Conservation (phyloP, 2,888 invertebrate species). For the Lasioglossum lativentre region DNA sequence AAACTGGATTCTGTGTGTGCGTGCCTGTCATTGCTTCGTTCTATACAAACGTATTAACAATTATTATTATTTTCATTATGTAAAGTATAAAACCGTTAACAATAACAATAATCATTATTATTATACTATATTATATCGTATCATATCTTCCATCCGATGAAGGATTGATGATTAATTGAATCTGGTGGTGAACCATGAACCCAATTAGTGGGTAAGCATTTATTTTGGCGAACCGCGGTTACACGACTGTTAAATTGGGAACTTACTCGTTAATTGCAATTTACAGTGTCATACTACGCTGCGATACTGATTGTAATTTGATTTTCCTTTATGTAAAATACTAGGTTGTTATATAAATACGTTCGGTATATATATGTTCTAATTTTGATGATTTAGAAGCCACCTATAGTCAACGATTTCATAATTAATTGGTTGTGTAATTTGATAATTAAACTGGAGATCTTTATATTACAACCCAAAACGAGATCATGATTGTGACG, state of each 20-base stretch:
- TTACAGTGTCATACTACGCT: neutral
- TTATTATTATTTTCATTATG: neutral
- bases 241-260: neutral
- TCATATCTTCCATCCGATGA: neutral
- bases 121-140: neutral
- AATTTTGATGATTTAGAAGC: neutral
- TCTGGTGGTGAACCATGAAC: neutral
- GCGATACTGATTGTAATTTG: neutral
- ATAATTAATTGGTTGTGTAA: too few relatives aligned
- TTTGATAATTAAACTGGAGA: too few relatives aligned
- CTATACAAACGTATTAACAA: constrained; percentile 84
- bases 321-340: neutral
- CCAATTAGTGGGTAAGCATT: neutral
- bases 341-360: neutral
- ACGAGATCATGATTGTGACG: neutral
- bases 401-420: too few relatives aligned
- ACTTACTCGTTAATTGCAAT: neutral
- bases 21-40: constrained; percentile 99
- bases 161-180: neutral
- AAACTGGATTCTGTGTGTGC: constrained; percentile 98
- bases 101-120: neutral
- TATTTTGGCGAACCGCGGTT: neutral
- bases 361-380: neutral
- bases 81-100: neutral
- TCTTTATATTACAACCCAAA: neutral